Percentiles rank a stretch among this genome's conserved stretches.
Conservation (phyloP, 1,140 invertebrate species). For the Bombus superbus region DNA sequence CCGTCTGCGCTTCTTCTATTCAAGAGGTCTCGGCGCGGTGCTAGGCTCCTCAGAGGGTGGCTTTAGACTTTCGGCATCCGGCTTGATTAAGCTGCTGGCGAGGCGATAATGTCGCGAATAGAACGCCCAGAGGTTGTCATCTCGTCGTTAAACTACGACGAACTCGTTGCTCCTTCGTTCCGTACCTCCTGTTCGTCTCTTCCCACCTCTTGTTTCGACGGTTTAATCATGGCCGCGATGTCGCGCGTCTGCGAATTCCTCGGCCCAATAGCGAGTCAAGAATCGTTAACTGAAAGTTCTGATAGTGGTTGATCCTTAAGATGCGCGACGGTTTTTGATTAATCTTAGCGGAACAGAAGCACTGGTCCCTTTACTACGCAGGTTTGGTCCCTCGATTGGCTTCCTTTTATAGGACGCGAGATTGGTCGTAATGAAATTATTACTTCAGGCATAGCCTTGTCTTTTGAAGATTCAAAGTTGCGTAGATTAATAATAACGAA, state of each 20-base stretch:
- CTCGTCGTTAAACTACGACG: conserved; percentile 57
- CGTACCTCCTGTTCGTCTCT: background rate
- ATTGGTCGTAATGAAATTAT: background rate
- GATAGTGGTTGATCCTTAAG: background rate
- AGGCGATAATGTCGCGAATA: conserved; percentile 61
- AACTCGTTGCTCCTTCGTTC: conserved; percentile 63
- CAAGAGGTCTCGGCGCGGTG: conserved; percentile 24
- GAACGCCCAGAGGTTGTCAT: conserved; percentile 63
- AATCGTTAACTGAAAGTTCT: conserved; percentile 6
- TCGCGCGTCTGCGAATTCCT: conserved; percentile 7
- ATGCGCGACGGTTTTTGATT: conserved; percentile 1
- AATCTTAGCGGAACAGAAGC: background rate
- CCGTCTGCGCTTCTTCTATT: conserved; percentile 42
- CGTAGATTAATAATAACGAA: background rate
- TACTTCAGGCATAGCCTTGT: background rate
- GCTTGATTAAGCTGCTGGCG: conserved; percentile 70
- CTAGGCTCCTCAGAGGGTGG: conserved; percentile 10
- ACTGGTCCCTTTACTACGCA: background rate
- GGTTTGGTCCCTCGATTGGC: background rate
- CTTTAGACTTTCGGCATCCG: conserved; percentile 66
- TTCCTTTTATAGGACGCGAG: background rate
- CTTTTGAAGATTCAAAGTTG: background rate
- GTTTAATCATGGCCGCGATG: conserved; percentile 60
- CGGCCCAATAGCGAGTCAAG: background rate
- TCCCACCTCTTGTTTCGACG: background rate